phyloP scores from a whole-genome alignment of 2,888 invertebrate species.

The Dynastes grantii region DNA sequence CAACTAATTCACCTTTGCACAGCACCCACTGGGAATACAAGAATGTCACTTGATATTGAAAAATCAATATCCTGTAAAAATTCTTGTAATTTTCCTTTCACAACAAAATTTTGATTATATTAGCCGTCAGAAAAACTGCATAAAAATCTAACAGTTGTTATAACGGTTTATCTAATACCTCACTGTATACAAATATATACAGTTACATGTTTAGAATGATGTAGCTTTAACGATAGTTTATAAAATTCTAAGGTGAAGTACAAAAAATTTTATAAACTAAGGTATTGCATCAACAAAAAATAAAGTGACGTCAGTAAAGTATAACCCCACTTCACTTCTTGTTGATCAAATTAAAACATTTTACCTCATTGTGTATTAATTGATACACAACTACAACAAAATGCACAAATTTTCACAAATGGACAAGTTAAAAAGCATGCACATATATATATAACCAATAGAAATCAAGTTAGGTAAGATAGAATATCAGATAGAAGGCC shows the following conservation, averaged over 20 bases:
- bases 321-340: slow-evolving; percentile 33
- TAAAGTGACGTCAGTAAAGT: slow-evolving; percentile 31
- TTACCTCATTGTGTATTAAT: slow-evolving; percentile 54
- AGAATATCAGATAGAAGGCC: slow-evolving; percentile 71
- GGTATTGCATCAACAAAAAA: slow-evolving; percentile 24
- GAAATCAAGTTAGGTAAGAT: slow-evolving; percentile 68
- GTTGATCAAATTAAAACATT: slow-evolving; percentile 7
- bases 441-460: slow-evolving; percentile 62
- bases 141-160: not conserved
- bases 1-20: not conserved
- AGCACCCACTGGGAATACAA: not conserved
- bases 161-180: slow-evolving; percentile 43
- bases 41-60: not conserved
- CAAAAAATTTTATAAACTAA: slow-evolving; percentile 36
- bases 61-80: not conserved
- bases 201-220: slow-evolving; percentile 34
- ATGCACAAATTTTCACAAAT: slow-evolving; percentile 49
- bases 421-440: slow-evolving; percentile 64
- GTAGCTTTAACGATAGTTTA: slow-evolving; percentile 9
- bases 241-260: slow-evolving; percentile 39
- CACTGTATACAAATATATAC: slow-evolving; percentile 48
- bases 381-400: slow-evolving; percentile 52
- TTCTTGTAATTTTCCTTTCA: too few species aligned
- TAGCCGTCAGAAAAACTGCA: too few species aligned
- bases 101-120: too few species aligned